Evolutionary conservation across 2,888 invertebrate genomes (phyloP).

Genomic region (Folsomia manolachei): DNA sequence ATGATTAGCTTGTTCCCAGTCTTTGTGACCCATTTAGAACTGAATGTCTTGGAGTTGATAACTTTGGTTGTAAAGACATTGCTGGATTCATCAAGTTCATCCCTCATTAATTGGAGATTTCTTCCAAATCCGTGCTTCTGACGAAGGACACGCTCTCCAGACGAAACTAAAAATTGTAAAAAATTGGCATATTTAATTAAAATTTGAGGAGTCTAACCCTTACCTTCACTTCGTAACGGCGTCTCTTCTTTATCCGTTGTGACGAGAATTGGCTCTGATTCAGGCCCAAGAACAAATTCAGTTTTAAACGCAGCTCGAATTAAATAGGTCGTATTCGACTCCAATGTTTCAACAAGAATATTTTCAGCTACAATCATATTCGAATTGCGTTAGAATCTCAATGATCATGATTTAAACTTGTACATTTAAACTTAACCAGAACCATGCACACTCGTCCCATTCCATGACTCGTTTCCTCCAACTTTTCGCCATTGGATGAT

Average conservation of each 20-base stretch:
- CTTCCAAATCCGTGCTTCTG: too few species aligned
- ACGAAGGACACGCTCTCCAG: too few species aligned
- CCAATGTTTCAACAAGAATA: neutral
- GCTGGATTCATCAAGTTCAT: neutral
- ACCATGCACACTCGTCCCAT: neutral
- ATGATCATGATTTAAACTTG: neutral
- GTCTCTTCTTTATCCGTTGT: constrained; percentile 14
- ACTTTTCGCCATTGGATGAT: neutral
- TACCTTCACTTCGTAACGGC: too few species aligned
- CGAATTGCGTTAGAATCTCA: neutral
- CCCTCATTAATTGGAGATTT: too few species aligned
- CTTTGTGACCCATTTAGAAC: neutral
- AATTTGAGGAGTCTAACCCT: too few species aligned
- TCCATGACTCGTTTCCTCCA: neutral
- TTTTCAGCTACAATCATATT: neutral
- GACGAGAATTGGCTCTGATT: constrained; percentile 5
- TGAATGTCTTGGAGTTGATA: neutral
- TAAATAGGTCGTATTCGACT: constrained; percentile 7
- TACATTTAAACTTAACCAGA: neutral
- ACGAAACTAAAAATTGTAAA: too few species aligned
- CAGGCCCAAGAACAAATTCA: constrained; percentile 7
- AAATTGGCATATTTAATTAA: neutral
- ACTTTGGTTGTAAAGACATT: neutral
- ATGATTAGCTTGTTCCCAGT: neutral
- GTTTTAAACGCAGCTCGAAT: constrained; percentile 9